Evolutionary conservation across 2,888 invertebrate species (phyloP).

Genomic region (Ryuthela nishihirai): DNA sequence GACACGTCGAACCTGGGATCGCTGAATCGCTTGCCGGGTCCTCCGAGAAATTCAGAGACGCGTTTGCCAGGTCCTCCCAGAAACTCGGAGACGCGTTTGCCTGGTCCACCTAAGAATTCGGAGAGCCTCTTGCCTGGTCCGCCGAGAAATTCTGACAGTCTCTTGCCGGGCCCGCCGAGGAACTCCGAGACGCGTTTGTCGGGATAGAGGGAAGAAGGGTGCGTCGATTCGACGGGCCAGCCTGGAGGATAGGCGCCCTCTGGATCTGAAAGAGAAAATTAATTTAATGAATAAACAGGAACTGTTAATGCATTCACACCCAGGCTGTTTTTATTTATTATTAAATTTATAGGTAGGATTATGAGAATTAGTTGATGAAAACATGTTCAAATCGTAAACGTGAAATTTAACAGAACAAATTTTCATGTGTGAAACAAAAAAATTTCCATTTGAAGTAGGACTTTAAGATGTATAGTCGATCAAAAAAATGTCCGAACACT

Average conservation of each 20-base stretch:
- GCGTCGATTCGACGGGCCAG: conserved; percentile 12
- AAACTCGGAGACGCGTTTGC: conserved; percentile 40
- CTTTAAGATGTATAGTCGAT: no score
- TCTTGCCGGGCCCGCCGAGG: conserved; percentile 21
- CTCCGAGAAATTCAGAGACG: conserved; percentile 39
- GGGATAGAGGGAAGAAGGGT: not conserved
- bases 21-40: conserved; percentile 34
- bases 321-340: no score
- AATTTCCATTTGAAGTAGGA: no score
- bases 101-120: conserved; percentile 39
- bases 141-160: conserved; percentile 33
- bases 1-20: conserved; percentile 1
- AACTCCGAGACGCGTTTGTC: conserved; percentile 26
- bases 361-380: no score
- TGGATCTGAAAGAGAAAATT: conserved; percentile 21
- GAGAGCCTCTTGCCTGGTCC: conserved; percentile 36
- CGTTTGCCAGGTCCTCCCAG: conserved; percentile 39
- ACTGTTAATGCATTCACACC: no score
- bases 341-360: no score
- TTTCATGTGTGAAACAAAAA: no score
- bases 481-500: no score
- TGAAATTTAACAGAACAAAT: no score
- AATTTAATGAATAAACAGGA: no score
- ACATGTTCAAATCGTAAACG: no score
- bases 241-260: conserved; percentile 25